Conservation (phyloP, 2,888 invertebrate species). For the Bhutanitis thaidina region DNA sequence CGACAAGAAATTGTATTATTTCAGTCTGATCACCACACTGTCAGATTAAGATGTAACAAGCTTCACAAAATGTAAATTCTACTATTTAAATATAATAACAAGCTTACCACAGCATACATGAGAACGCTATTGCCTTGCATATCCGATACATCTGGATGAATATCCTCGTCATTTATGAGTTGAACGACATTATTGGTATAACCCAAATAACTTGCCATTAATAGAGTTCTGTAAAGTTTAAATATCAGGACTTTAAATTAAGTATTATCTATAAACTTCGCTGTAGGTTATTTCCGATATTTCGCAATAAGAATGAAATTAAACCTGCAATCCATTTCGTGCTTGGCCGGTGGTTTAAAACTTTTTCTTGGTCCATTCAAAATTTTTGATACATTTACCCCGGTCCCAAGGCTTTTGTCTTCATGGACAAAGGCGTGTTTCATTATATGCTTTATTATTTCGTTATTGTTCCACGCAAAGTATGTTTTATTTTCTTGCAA, state of each 20-base stretch:
- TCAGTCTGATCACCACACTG: slow-evolving; percentile 56
- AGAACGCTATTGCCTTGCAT: slow-evolving; percentile 74
- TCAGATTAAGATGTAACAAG: neutral
- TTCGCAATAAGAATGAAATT: neutral
- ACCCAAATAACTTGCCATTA: slow-evolving; percentile 62
- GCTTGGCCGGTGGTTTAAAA: slow-evolving; percentile 46
- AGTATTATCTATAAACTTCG: too few relatives aligned
- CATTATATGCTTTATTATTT: slow-evolving; percentile 61
- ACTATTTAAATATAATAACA: neutral
- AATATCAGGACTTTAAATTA: neutral
- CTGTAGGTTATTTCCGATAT: too few relatives aligned
- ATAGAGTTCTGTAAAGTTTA: slow-evolving; percentile 42
- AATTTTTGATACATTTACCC: slow-evolving; percentile 37
- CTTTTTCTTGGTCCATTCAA: slow-evolving; percentile 46
- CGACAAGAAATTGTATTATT: slow-evolving; percentile 59
- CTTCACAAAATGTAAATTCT: neutral
- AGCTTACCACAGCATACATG: slow-evolving; percentile 73
- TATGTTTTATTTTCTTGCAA: slow-evolving; percentile 28
- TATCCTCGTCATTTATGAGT: slow-evolving; percentile 51
- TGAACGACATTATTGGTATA: slow-evolving; percentile 43
- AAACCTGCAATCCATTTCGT: slow-evolving; percentile 58
- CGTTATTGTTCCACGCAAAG: slow-evolving; percentile 77
- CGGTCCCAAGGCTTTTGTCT: slow-evolving; percentile 34
- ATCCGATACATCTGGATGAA: slow-evolving; percentile 74
- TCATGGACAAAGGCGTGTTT: slow-evolving; percentile 71